Conservation (phyloP, 2,113 vertebrate species). For the Crotophaga sulcirostris region DNA sequence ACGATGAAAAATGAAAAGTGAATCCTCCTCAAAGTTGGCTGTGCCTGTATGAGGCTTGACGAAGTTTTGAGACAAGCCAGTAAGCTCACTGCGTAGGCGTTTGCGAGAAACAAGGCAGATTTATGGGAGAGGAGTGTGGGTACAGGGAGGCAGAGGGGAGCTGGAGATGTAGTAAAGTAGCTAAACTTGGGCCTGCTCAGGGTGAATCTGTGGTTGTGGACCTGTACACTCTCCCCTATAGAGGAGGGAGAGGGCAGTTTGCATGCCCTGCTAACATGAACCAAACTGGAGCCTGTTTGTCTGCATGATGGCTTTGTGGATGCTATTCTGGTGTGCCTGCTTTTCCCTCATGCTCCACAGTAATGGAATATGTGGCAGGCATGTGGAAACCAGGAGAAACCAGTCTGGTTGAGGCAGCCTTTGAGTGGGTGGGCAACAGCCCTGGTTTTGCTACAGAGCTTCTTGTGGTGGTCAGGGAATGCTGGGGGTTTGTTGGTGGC, state of each 20-base stretch:
- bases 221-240: fast-evolving
- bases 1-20: background rate
- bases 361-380: fast-evolving
- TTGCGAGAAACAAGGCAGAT: background rate
- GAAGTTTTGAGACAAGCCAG: background rate
- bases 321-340: background rate
- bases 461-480: background rate
- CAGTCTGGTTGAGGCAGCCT: background rate
- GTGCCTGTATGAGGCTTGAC: background rate
- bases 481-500: background rate
- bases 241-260: background rate
- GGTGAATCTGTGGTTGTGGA: background rate
- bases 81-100: background rate
- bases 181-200: background rate
- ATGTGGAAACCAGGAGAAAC: background rate
- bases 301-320: fast-evolving
- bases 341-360: background rate
- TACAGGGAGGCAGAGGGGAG: background rate
- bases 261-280: fast-evolving
- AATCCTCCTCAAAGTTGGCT: background rate
- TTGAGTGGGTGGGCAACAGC: background rate
- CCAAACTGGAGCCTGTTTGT: background rate
- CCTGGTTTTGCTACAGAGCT: background rate
- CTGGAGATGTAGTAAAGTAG: background rate
- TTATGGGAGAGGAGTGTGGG: background rate